Base-by-base conservation (phyloP, 2,888 invertebrate genomes). In the Heterodera filipjevi region DNA sequence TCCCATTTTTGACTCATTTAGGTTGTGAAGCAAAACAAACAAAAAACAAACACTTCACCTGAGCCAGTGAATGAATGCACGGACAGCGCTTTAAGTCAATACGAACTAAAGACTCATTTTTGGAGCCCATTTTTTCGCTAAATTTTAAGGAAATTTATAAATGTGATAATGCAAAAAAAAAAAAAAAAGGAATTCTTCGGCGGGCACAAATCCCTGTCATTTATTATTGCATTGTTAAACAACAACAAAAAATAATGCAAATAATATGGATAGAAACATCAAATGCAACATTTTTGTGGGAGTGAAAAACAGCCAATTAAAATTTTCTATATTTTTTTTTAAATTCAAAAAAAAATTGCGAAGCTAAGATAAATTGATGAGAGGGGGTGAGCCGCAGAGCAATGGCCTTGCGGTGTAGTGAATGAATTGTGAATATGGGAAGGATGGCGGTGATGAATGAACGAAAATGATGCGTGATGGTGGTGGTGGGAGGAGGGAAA, bases 51-150 rank as follows among this genome's bases (percentile, higher is more conserved):
- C 8, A 39, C 39, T 12, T 10, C 35, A 75, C 68, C 74, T 81
- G 82, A 22, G 78, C 44, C 71, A 74, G 49, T 19, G 82, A 81
- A 66, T 82, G 82, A 66, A 82, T 75, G 77, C 82, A 82, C 6
- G 83, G 49, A 74, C 82, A 83, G 1, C 82, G 79, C 33, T 76
- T 72, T 10, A 79, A 46, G 19, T 79, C 73, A 12, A 79, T 71
- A 19, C 71, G 71, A 12, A 79, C 53, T 33, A 66, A 27, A 8
- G 68, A 68, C 8, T 32, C 46, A 33, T 64, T 75, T n/a, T 32
- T 66, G 22, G 44, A 66, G 14, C 66, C 16, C 73, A 73, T 73
- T 3, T 72, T 8, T 33, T 6, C n/a, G n/a, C n/a, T n/a, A n/a
- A n/a, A n/a, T n/a, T n/a, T n/a, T n/a, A n/a, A n/a, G n/a, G n/a